Base-by-base conservation (phyloP, 2,888 invertebrate species). In the Agonopterix heracliana region DNA sequence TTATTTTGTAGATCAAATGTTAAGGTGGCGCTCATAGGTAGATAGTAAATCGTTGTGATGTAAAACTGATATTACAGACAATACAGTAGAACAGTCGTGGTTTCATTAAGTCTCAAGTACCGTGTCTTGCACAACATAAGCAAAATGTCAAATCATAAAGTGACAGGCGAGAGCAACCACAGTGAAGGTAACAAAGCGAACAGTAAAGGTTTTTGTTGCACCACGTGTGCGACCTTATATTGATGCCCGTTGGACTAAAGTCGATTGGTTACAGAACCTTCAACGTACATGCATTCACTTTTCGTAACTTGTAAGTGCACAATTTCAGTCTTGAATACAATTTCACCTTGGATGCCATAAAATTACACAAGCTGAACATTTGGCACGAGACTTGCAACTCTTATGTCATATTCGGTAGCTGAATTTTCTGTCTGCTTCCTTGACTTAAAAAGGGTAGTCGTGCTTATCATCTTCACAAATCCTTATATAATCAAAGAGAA, bases 161-260 rank as follows among this genome's bases (percentile, higher is more conserved):
- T 61, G 61, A 61, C 61, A 60, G 57, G 57, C 52, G 60, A 54
- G 59, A 60, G 63, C 62, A 14, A 60, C 58, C 54, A 38, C 9
- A 12, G 12, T 13, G 68, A 77, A 73, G 67, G 74, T 63, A 67
- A 71, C 60, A 53, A 63, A 57, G 53, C 57, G 44, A 63, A 46
- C 53, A 51, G 51, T 47, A 65, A 54, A 54, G 55, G 54, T 64
- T 62, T 64, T 60, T 57, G 54, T 55, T 61, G 63, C 59, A 56
- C 64, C 68, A 73, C 67, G 67, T 71, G 67, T 63, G 57, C 61
- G 79, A 69, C 83, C 82, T 82, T 78, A 81, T 72, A 66, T 75
- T 60, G 68, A 12, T 62, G 74, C 67, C 66, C 66, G 71, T 62
- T 64, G 61, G 69, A 71, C 66, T 66, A 59, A 70, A 70, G 74